phyloP scores from a whole-genome alignment of 1,140 invertebrate species.

The Neomicropteryx cornuta region DNA sequence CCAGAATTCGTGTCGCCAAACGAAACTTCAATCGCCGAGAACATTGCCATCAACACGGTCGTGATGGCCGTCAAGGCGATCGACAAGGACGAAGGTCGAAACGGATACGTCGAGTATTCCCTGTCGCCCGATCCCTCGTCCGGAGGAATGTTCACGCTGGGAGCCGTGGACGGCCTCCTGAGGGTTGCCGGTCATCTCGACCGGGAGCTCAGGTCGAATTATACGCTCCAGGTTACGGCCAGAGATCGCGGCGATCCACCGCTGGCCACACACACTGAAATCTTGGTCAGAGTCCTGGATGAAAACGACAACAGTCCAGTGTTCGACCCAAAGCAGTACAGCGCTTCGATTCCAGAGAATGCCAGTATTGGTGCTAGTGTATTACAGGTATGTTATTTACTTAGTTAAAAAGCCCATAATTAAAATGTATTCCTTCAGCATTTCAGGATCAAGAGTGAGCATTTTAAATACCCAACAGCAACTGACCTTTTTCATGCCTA shows the following conservation, averaged over 20 bases:
- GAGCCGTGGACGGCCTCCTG: constrained; percentile 76
- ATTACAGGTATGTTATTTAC: constrained; percentile 56
- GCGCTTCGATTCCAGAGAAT: constrained; percentile 80
- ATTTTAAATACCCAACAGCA: no score
- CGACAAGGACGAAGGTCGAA: constrained; percentile 87
- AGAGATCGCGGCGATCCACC: constrained; percentile 82
- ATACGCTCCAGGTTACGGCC: constrained; percentile 70
- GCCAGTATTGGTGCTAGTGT: constrained; percentile 86
- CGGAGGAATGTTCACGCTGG: constrained; percentile 66
- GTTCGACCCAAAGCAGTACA: constrained; percentile 82
- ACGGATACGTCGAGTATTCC: constrained; percentile 85
- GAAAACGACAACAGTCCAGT: constrained; percentile 91
- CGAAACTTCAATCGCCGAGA: constrained; percentile 69
- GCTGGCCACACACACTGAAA: constrained; percentile 53
- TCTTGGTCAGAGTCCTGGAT: constrained; percentile 71
- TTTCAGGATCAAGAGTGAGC: no score
- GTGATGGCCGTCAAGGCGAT: constrained; percentile 83
- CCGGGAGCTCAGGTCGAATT: constrained; percentile 71
- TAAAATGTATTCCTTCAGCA: no score
- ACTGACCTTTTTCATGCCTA: no score
- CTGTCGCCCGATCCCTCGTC: constrained; percentile 45
- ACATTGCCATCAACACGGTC: constrained; percentile 79
- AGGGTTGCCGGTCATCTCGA: constrained; percentile 72
- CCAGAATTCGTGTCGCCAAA: constrained; percentile 82
- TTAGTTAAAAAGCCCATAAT: no score